Evolutionary conservation across 1,140 invertebrate genomes (phyloP).

Genomic region (Drosophila punjabiensis): DNA sequence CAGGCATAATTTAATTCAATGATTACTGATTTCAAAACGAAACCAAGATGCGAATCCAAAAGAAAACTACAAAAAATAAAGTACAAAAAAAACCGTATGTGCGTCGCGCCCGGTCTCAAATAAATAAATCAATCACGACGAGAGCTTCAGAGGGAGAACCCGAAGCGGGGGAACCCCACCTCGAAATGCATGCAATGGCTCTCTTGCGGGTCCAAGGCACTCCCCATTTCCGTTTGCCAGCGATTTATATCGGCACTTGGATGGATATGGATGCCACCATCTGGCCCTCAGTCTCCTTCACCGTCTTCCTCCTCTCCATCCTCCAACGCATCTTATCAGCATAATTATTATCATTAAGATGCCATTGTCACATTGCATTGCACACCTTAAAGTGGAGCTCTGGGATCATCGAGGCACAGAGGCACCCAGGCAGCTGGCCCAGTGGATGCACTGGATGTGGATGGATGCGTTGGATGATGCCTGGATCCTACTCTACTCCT

Average conservation of each 20-base stretch:
- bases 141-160: slow-evolving; percentile 11
- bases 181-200: slow-evolving; percentile 56
- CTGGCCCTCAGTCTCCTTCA: neutral
- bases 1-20: slow-evolving; percentile 82
- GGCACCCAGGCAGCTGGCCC: slow-evolving; percentile 6
- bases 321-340: slow-evolving; percentile 57
- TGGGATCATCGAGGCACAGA: slow-evolving; percentile 1
- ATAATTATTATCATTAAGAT: slow-evolving; percentile 78
- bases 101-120: slow-evolving; percentile 68
- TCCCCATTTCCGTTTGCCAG: slow-evolving; percentile 79
- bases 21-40: slow-evolving; percentile 79
- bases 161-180: slow-evolving; percentile 47
- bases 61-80: neutral
- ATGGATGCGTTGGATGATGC: slow-evolving; percentile 25
- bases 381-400: slow-evolving; percentile 62
- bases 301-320: neutral
- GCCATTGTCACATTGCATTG: slow-evolving; percentile 73
- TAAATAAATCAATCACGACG: slow-evolving; percentile 80
- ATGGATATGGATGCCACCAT: slow-evolving; percentile 38
- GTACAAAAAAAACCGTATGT: slow-evolving; percentile 45
- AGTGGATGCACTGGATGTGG: neutral
- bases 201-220: slow-evolving; percentile 59
- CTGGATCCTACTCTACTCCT: neutral
- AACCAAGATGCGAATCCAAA: slow-evolving; percentile 66
- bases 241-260: slow-evolving; percentile 74